A percentile compares a stretch with the other conserved stretches of the same genome.
phyloP scores from a whole-genome alignment of 1,140 invertebrate species.

The Lutraria rhynchaena region DNA sequence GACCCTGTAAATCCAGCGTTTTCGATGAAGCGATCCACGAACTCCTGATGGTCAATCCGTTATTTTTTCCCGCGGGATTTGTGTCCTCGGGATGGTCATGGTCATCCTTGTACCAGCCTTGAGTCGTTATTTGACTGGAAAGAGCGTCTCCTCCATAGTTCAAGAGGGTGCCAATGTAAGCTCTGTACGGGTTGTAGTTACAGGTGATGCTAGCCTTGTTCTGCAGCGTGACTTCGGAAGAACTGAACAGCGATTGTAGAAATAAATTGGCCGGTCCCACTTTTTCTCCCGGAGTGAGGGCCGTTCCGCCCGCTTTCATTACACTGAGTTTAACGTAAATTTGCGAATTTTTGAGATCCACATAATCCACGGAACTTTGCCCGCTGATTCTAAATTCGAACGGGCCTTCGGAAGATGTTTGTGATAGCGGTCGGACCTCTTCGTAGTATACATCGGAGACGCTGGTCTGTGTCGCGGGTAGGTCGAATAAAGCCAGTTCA shows the following conservation, averaged over 20 bases:
- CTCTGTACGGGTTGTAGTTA: conserved; percentile 19
- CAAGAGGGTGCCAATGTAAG: conserved; percentile 9
- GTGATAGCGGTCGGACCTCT: conserved; percentile 45
- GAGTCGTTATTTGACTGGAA: conserved; percentile 5
- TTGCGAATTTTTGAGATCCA: conserved; percentile 22
- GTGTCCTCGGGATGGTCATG: not conserved
- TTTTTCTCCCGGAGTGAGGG: not conserved
- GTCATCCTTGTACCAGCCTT: conserved; percentile 22
- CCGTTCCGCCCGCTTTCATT: conserved; percentile 7
- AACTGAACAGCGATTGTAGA: conserved; percentile 19
- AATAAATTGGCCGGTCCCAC: conserved; percentile 20
- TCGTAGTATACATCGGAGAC: conserved; percentile 47
- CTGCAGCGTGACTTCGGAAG: conserved; percentile 16
- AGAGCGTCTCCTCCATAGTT: conserved; percentile 13
- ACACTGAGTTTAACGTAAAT: conserved; percentile 46
- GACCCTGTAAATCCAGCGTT: conserved; percentile 9
- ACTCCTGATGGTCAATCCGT: too few relatives aligned
- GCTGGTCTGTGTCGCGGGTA: conserved; percentile 48
- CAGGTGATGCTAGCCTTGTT: conserved; percentile 12
- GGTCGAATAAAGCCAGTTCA: conserved; percentile 28
- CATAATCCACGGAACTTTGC: conserved; percentile 24
- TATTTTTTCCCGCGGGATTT: conserved; percentile 9
- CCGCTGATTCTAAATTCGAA: conserved; percentile 52
- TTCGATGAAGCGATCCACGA: not conserved
- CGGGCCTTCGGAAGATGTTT: conserved; percentile 38